Evolutionary conservation across 2,888 invertebrate species (phyloP), one percentile per base, ranked within the genome.

Genomic region (Mythimna pallens): DNA sequence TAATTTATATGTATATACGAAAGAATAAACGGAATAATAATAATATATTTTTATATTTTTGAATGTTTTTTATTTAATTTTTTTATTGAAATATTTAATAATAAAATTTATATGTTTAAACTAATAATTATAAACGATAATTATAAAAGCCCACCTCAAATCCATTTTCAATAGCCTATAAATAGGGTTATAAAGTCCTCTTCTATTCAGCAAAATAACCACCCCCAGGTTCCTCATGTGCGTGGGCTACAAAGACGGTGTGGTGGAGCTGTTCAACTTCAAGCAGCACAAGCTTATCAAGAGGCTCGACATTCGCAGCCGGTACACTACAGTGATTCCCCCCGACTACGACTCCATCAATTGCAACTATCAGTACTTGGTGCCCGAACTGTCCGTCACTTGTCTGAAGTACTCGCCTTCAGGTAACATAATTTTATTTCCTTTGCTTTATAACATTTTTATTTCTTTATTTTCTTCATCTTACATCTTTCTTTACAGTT

Each of bases 401-500:
- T 95, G 95, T 69, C 84, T 97, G 4, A 95, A 96, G 87, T 97
- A 96, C 90, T 97, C 97, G 0, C 96, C 96, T 0, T 94, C 95
- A 91, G 97, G 97, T 61, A 30, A 34, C 3, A 20, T 30, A n/a
- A 36, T 36, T 30, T 34, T 0, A 30, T 58, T 25, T 10, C 0
- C 22, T 20, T 47, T 47, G 47, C 47, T 47, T 47, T 47, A 2
- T 20, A 47, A 47, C 17, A 47, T 20, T 30, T 30, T 30, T 30
- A 30, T 30, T 30, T 30, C 2, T 30, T 30, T 30, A 30, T 30
- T 30, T 30, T 30, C 30, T 30, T 30, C 3, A 30, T 30, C 30
- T 30, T 30, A 30, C 30, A 30, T 30, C 30, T 30, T 3, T 30
- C 30, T 30, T 30, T 30, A 30, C 30, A 30, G 30, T 1, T 30